Conservation (phyloP, 2,113 vertebrate species). For the Kryptolebias marmoratus region DNA sequence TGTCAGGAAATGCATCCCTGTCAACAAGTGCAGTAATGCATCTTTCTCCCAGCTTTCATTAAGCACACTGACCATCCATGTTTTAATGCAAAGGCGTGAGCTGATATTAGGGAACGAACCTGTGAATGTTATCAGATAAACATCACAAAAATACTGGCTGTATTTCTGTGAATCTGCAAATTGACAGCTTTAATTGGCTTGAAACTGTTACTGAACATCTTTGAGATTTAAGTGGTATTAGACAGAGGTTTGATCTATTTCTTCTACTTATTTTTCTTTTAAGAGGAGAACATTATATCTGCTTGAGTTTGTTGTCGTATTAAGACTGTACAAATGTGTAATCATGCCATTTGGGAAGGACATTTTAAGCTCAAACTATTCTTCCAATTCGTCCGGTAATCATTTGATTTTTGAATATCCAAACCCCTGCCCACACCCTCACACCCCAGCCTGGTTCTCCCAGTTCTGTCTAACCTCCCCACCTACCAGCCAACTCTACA, state of each 20-base stretch:
- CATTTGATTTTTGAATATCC: too few species aligned
- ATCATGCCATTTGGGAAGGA: background rate
- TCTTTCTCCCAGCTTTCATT: background rate
- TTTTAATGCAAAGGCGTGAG: background rate
- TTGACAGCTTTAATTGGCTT: too few species aligned
- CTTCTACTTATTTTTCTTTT: background rate
- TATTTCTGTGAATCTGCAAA: too few species aligned
- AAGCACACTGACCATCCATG: background rate
- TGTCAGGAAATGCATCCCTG: slow-evolving; percentile 47
- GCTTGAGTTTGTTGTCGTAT: background rate
- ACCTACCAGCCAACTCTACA: too few species aligned
- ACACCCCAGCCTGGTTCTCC: too few species aligned
- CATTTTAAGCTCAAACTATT: too few species aligned
- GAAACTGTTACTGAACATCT: background rate
- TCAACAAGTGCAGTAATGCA: slow-evolving; percentile 54
- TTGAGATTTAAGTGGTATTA: background rate
- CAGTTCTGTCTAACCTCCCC: too few species aligned
- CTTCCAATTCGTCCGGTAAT: too few species aligned
- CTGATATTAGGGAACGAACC: background rate
- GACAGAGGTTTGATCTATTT: background rate
- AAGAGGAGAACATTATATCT: background rate
- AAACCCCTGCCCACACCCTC: too few species aligned
- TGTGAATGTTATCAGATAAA: background rate
- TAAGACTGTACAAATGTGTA: background rate
- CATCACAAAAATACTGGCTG: too few species aligned